Conservation (phyloP, 2,888 invertebrate genomes). For the Invenusta paracnida region DNA sequence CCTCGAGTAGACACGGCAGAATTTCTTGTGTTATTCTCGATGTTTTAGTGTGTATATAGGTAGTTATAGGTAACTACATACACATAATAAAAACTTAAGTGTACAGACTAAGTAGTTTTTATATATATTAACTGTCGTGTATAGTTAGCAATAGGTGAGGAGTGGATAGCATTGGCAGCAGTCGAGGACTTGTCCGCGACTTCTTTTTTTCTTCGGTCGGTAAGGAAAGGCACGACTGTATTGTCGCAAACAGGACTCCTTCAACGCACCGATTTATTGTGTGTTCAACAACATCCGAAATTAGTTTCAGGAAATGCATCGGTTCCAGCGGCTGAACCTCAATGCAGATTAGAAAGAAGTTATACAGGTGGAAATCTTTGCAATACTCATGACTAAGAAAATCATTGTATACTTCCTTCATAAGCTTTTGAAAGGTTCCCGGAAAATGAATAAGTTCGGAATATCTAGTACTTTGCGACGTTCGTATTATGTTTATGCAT, state of each 20-base stretch:
- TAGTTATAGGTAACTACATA: too few species aligned
- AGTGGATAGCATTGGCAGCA: neutral
- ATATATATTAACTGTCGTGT: too few species aligned
- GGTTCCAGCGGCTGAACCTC: slow-evolving; percentile 18
- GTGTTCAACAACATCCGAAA: slow-evolving; percentile 23
- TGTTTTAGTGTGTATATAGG: neutral
- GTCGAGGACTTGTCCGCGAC: neutral
- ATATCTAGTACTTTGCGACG: too few species aligned
- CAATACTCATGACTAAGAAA: neutral
- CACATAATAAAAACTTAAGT: too few species aligned
- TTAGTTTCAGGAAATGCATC: slow-evolving; percentile 23
- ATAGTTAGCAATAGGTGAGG: too few species aligned
- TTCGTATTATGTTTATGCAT: too few species aligned
- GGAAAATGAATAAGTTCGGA: slow-evolving; percentile 11
- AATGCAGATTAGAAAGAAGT: slow-evolving; percentile 21
- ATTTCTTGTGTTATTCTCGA: neutral
- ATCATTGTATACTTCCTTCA: neutral
- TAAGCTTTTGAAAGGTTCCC: neutral
- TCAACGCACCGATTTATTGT: slow-evolving; percentile 26
- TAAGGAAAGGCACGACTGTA: neutral
- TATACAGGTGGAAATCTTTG: slow-evolving; percentile 26
- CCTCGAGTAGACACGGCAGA: slow-evolving; percentile 27
- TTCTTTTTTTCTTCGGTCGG: neutral
- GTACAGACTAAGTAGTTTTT: too few species aligned
- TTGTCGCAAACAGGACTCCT: neutral